Evolutionary conservation across 2,888 invertebrate species (phyloP), one percentile per base, ranked within the genome.

Genomic region (Spisula subtruncata): DNA sequence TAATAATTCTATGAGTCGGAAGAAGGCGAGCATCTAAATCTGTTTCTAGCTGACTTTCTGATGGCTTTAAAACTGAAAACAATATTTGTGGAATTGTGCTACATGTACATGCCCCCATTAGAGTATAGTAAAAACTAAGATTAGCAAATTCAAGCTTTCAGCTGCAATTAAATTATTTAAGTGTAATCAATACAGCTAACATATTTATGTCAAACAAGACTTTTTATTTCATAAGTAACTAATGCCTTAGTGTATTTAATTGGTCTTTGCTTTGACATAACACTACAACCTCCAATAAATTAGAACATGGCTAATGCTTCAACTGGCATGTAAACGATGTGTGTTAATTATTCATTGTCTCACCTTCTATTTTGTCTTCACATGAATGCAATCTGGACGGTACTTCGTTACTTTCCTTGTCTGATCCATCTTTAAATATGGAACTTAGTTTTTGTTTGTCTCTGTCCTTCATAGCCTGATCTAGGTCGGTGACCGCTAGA

Each of bases 401-500:
- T 4, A 25, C n/a, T 10, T 29, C 75, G 48, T n/a, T n/a, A 20
- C 14, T 20, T 46, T 81, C n/a, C 18, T 10, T 46, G 25, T 81
- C 81, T 16, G 12, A 10, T n/a, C 18, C 66, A 66, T 86, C 89
- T 82, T 89, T 88, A 66, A 94, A 94, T 54, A 92, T 89, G 41
- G 92, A 89, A 20, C 90, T 90, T 25, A 94, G 86, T 41, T 93
- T 93, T 80, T 93, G 92, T 79, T 94, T 92, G 85, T 95, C 95
- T 48, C 93, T 82, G 75, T 95, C 94, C 83, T 90, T 91, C 94
- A 94, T 94, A 32, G 94, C 94, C 81, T 94, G 90, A 87, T 95
- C 95, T 29, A 95, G 89, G 81, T 95, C 95, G 12, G 95, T 95
- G 5, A 94, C 95, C n/a, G 86, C 92, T 51, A 92, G 87, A 41